Base-by-base conservation (phyloP, 2,113 vertebrate species). In the Apodemus sylvaticus region DNA sequence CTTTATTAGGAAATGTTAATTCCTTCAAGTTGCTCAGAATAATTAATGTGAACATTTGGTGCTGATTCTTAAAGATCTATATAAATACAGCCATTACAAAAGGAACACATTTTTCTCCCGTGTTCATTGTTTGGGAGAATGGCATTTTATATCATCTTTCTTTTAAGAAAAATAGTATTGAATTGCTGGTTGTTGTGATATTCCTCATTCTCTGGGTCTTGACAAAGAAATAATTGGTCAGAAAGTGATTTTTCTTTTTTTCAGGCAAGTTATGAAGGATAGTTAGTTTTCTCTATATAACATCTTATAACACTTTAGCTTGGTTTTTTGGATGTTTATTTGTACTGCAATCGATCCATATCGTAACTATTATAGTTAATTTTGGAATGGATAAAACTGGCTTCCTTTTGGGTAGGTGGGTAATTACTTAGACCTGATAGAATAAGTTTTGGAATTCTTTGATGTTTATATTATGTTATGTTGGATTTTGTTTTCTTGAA, bases 11-110 rank as follows among this genome's bases (percentile, higher is more conserved):
- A 94, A 95, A 97, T 96, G 34, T 31, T 97, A 94, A 78, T 82
- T 97, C 14, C 93, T 94, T 64, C 83, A 92, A 89, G 1, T 89
- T 90, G 82, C 89, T 96, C 85, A 93, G 71, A 97, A 93, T 94
- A 95, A 86, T 97, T 96, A 95, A 94, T 88, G 31, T 94, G 51
- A 96, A 42, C 93, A 76, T 89, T 96, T 96, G 97, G 94, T 97
- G 88, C 94, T 74, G 58, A 51, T 97, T 90, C 66, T 53, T 96
- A 86, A 87, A 96, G 91, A 86, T n/a, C n/a, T 94, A 48, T 93
- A 48, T 87, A 89, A 88, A 86, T 91, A 90, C 0, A 91, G 79
- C 91, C 68, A 79, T 58, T 95, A 70, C 92, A 90, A 92, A 97
- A 95, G 86, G 9, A 92, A 36, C 14, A 13, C 70, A 3, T 87